Evolutionary conservation across 2,888 invertebrate genomes (phyloP), one percentile per base, ranked within the genome.

Genomic region (Mythimna loreyi): DNA sequence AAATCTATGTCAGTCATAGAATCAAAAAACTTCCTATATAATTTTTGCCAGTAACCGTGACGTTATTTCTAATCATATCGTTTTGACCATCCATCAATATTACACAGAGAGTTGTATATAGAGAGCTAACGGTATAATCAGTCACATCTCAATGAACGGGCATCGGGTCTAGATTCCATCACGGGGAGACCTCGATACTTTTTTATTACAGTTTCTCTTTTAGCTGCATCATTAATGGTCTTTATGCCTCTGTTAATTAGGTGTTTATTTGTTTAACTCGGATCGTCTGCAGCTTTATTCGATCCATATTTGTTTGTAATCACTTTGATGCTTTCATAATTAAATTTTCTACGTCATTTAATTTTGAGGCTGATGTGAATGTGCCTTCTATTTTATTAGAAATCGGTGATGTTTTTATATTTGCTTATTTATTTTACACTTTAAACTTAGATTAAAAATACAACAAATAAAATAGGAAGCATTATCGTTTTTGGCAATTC

Each of bases 121-220:
- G 70, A 77, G 75, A 81, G 68, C 67, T 76, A 81, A 84, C 85
- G 81, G 85, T 82, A 85, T 80, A 85, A 81, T 85, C 81, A 82
- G 89, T 88, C 85, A 86, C 89, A 89, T 87, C 88, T 87, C 87
- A 91, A 89, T 87, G 88, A 86, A 67, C 85, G 80, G 79, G 73
- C 85, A 86, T 80, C 84, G 82, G 84, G 86, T 90, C 90, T 90
- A 89, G 90, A 91, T 91, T 90, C 90, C 90, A 87, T 86, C 87
- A 86, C 88, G 86, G 88, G 87, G 75, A 86, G 89, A 87, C 92
- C 90, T 88, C 90, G 85, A 90, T 92, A 89, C 82, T 92, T 93
- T 93, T 93, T 93, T 85, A 87, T 73, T 74, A 70, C 71, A 88
- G 90, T 92, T 93, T 93, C 93, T 93, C 92, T 92, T 92, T 91